Base-by-base conservation (phyloP, 2,797 vertebrate species). In the Echeneis naucrates region DNA sequence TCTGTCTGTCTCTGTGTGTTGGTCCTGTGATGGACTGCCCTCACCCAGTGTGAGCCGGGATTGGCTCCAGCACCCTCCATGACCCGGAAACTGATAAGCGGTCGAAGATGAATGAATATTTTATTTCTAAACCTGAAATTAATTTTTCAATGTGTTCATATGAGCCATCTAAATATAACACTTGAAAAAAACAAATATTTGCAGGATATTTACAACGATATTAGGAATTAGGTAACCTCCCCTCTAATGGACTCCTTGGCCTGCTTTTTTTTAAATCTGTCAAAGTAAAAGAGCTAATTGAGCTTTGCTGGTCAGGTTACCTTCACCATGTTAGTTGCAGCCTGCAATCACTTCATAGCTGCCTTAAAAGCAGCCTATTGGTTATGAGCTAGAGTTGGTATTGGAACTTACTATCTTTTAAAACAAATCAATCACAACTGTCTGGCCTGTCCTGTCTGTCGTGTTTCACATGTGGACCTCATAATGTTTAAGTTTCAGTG, bases 91-190 rank as follows among this genome's bases (percentile, higher is more conserved):
- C n/a, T n/a, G n/a, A n/a, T n/a, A n/a, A n/a, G n/a, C n/a, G n/a
- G n/a, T n/a, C n/a, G n/a, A n/a, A n/a, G n/a, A n/a, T n/a, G n/a
- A n/a, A n/a, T n/a, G n/a, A n/a, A n/a, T n/a, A n/a, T n/a, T n/a
- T n/a, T n/a, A n/a, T n/a, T 68, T 0, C 62, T 30, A 51, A 68
- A 72, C 10, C 1, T 24, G 38, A 37, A 24, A 24, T 23, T 35
- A 16, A 55, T 0, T 62, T 52, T 52, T 60, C 52, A 64, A 78
- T 23, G 44, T 68, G 69, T 77, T 76, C 78, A 85, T 58, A 72
- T 13, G 42, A 68, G 53, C 45, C 35, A 54, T 58, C 23, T 5
- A 3, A 59, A 42, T n/a, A n/a, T n/a, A 47, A 58, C 44, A 42
- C n/a, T n/a, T n/a, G n/a, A n/a, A n/a, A n/a, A n/a, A n/a, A n/a